These are phyloP conservation scores for Orgyia antiqua DNA, from an alignment of 2,888 invertebrate genomes.

Conservation along the genomic window DNA sequence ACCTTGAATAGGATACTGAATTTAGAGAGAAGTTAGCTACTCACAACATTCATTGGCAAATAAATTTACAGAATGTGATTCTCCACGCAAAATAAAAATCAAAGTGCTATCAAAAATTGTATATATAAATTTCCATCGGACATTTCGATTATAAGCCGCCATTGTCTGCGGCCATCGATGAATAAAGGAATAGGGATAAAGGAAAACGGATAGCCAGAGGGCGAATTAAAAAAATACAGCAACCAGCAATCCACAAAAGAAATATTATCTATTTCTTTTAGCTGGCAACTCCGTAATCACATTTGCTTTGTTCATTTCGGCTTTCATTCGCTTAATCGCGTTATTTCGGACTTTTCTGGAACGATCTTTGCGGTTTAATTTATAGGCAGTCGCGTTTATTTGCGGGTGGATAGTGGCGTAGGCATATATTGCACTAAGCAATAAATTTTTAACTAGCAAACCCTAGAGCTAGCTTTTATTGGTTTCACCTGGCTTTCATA, in stretches of 20 bases:
- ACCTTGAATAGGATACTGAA: no score
- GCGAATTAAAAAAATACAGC: conserved; percentile 34
- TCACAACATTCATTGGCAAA: no score
- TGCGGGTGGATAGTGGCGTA: background rate
- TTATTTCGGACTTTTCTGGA: conserved; percentile 65
- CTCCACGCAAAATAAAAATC: no score
- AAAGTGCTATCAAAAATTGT: conserved; percentile 4
- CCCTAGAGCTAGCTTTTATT: no score
- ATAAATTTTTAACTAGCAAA: no score
- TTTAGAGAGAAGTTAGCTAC: no score
- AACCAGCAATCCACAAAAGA: conserved; percentile 49
- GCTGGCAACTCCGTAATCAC: conserved; percentile 72
- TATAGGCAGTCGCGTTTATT: conserved; percentile 26
- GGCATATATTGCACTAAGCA: no score
- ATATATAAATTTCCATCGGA: conserved; percentile 22
- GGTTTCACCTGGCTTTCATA: background rate
- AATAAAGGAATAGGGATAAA: conserved; percentile 31
- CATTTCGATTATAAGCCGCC: conserved; percentile 26
- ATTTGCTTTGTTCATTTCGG: conserved; percentile 75
- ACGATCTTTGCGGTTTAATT: conserved; percentile 42
- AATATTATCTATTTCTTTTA: conserved; percentile 73
- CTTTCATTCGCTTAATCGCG: conserved; percentile 75
- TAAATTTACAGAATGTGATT: no score
- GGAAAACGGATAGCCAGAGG: conserved; percentile 29
- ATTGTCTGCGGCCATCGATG: conserved; percentile 32